Percentiles rank a stretch among this genome's conserved stretches.
These are phyloP conservation scores for Protodeltote pygarga DNA, from an alignment of 2,888 invertebrate species.

Conservation along the genomic window DNA sequence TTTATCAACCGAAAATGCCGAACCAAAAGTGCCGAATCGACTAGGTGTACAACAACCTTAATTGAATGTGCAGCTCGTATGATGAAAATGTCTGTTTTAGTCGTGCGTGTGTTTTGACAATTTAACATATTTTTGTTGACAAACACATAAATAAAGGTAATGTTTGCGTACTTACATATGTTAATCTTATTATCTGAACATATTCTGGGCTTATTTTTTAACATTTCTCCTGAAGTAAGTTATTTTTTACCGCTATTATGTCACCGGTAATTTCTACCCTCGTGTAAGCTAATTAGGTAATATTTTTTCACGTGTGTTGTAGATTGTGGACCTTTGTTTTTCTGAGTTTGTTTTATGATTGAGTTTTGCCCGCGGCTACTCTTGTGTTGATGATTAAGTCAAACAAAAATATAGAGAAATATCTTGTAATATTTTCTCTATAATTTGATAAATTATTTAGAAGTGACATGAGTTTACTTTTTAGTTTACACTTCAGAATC, in stretches of 20 bases:
- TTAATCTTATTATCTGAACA: slow-evolving; percentile 6
- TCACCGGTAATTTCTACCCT: not conserved
- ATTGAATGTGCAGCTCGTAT: slow-evolving; percentile 31
- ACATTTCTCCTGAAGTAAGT: not conserved
- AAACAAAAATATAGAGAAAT: too few relatives aligned
- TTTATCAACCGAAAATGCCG: too few relatives aligned
- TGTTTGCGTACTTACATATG: slow-evolving; percentile 2
- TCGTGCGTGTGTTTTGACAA: slow-evolving; percentile 2
- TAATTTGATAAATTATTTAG: too few relatives aligned
- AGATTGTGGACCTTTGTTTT: not conserved
- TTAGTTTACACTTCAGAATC: too few relatives aligned
- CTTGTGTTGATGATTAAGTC: too few relatives aligned
- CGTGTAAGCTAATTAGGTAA: not conserved
- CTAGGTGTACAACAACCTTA: slow-evolving; percentile 12
- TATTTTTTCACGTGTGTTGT: not conserved
- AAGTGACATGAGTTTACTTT: too few relatives aligned
- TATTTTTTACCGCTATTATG: slow-evolving; percentile 1
- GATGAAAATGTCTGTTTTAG: slow-evolving; percentile 33
- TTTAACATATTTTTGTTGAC: not conserved
- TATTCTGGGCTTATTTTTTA: not conserved
- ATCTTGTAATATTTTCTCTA: too few relatives aligned
- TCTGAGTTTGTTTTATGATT: not conserved
- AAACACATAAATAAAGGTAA: slow-evolving; percentile 1
- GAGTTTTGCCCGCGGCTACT: not conserved
- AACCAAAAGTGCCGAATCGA: too few relatives aligned